Evolutionary conservation across 2,113 vertebrate species (phyloP).

Genomic region (Crypturellus undulatus): DNA sequence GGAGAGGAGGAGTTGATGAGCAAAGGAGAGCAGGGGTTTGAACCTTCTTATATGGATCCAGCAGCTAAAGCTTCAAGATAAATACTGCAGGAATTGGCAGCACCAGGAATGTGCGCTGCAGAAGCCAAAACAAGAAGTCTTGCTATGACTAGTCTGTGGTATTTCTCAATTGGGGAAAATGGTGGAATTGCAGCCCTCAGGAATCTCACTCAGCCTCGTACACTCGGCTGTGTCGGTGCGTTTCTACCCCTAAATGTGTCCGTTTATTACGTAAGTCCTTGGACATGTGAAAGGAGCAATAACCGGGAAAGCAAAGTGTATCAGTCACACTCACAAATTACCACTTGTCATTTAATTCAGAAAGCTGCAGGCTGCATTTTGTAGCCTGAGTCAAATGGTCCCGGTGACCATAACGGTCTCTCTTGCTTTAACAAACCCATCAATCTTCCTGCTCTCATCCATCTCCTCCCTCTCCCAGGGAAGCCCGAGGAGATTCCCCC

Average conservation of each 20-base stretch:
- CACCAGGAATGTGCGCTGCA: neutral
- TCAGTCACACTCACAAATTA: neutral
- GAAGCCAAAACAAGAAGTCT: conserved; percentile 12
- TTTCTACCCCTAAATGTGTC: neutral
- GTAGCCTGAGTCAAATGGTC: neutral
- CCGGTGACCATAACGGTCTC: neutral
- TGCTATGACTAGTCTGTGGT: neutral
- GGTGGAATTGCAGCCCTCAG: neutral
- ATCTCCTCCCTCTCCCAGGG: too few relatives aligned
- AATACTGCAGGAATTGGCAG: neutral
- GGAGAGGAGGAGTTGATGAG: neutral
- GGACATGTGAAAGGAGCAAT: neutral
- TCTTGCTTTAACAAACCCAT: neutral
- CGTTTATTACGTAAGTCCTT: neutral
- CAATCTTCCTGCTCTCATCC: neutral
- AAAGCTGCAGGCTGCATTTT: neutral
- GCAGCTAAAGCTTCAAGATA: neutral
- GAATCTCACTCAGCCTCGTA: neutral
- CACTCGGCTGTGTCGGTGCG: neutral
- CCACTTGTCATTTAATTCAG: neutral
- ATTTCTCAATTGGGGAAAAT: neutral
- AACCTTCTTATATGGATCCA: neutral
- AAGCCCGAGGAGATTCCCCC: neutral
- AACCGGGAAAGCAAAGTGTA: neutral
- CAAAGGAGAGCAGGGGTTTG: neutral